Evolutionary conservation across 2,797 vertebrate species (phyloP), one percentile per base, ranked within the genome.

Genomic region (Aplochiton taeniatus): DNA sequence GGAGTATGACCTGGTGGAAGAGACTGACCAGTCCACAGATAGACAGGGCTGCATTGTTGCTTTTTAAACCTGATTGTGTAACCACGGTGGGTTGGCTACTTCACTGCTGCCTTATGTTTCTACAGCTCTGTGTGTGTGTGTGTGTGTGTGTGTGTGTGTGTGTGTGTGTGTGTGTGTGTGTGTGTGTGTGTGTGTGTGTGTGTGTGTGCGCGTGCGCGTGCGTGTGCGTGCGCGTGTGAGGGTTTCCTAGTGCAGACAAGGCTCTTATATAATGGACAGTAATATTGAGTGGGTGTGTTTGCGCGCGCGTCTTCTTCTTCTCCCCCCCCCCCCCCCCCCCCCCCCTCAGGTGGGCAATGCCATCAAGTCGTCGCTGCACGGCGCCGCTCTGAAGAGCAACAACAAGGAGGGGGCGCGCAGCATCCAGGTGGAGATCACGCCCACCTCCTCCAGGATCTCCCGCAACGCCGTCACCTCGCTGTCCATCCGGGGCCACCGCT

Each of bases 391-490:
- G 80, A 97, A 96, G 85, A 94, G 94, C 85, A 97, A 90, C 73
- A 95, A 79, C 65, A 98, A 96, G 86, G 95, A 96, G 85, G 95
- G 96, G 4, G 90, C 92, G 12, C 94, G 91, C 61, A 96, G 95
- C 70, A 99, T 99, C 91, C 95, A 98, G 87, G 96, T 99, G 87
- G 98, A 99, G 89, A 96, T 98, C 87, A 98, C 98, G 8, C 97
- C 97, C 79, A 96, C 96, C 49, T 91, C 96, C 71, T 97, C 96
- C 62, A 93, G 96, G 85, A 98, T 99, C 91, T 98, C 97, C 76
- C 92, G 98, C 78, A 99, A 99, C 73, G 98, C 98, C 65, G 98
- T 98, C 76, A 99, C 98, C 58, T 98, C 97, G 76, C 94, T 98
- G 80, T 98, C 97, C 60, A 99, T 99, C 83, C 91, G 98, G 72